Percentiles rank a stretch among this genome's conserved stretches.
Conservation (phyloP, 2,113 vertebrate species). For the Corythaeola cristata region DNA sequence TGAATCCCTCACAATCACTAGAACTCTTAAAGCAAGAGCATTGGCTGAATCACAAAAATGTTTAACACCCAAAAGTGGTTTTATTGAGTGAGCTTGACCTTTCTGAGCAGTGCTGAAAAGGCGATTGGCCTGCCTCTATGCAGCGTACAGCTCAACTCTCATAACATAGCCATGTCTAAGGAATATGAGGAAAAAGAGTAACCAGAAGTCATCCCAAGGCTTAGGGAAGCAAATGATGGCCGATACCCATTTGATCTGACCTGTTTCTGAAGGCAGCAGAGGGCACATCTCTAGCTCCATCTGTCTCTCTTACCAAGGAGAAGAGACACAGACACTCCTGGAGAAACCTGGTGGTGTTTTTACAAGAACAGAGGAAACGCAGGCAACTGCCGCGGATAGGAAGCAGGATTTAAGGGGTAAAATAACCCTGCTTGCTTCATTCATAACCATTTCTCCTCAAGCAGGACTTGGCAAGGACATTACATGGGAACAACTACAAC, state of each 20-base stretch:
- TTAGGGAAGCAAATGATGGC: not conserved
- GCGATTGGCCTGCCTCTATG: not conserved
- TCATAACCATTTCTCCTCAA: not conserved
- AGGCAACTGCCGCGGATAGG: not conserved
- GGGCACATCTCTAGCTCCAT: not conserved
- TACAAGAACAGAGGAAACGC: not conserved
- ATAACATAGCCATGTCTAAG: slow-evolving; percentile 5
- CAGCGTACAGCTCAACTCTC: not conserved
- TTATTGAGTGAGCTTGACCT: not conserved
- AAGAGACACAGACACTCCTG: not conserved
- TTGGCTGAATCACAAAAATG: not conserved
- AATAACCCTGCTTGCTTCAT: not conserved
- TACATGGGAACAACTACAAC: not conserved
- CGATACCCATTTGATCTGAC: not conserved
- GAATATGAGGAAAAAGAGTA: slow-evolving; percentile 38
- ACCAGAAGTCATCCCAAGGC: not conserved
- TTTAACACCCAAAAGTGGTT: not conserved
- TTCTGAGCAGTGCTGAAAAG: not conserved
- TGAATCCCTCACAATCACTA: not conserved
- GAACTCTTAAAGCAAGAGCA: not conserved
- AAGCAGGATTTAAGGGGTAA: not conserved
- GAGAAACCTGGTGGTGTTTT: not conserved
- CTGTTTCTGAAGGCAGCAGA: not conserved
- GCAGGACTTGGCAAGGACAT: not conserved
- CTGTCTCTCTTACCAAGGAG: not conserved